Evolutionary conservation across 2,113 vertebrate genomes (phyloP), one percentile per base, ranked within the genome.

Genomic region (Caranx melampygus): DNA sequence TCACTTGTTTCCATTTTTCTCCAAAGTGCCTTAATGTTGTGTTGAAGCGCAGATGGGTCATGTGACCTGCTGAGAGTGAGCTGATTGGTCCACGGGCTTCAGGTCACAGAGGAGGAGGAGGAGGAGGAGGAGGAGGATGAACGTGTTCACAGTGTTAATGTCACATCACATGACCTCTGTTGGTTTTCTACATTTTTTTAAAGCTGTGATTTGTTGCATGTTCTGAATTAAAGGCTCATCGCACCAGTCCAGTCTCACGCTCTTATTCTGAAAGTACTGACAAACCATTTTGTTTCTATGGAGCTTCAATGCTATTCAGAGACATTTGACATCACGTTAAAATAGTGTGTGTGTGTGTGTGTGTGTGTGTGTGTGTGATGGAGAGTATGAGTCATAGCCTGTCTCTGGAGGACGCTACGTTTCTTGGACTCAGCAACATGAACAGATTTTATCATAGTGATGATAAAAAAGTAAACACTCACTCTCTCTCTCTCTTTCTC

Each of bases 1-100:
- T 12, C 9, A 40, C 33, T 66, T 3, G 16, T 72, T 75, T 59
- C 1, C 33, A 6, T 66, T 58, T 77, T 59, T 47, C 72, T 86
- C 83, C 75, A 84, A 86, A 89, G 89, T 91, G 89, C 89, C 89
- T 91, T 91, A 86, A 78, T 26, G 80, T 83, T 78, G 14, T 72
- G 77, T 70, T 85, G 47, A 20, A n/a, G 67, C 52, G 2, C 6
- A 7, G 20, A 35, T 37, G 1, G 54, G 45, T 49, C 68, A 40
- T 2, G 61, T 34, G 14, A 8, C 4, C 45, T 61, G 62, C 45
- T 18, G 2, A 31, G 0, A 33, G 52, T 26, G 2, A 45, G 15
- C 67, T 37, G 2, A 49, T 15, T 35, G 57, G 7, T 16, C 10
- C 5, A n/a, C 9, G 10, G 16, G 54, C 18, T 47, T 18, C 26